Base-by-base conservation (phyloP, 2,113 vertebrate genomes). In the Hippopotamus amphibius region DNA sequence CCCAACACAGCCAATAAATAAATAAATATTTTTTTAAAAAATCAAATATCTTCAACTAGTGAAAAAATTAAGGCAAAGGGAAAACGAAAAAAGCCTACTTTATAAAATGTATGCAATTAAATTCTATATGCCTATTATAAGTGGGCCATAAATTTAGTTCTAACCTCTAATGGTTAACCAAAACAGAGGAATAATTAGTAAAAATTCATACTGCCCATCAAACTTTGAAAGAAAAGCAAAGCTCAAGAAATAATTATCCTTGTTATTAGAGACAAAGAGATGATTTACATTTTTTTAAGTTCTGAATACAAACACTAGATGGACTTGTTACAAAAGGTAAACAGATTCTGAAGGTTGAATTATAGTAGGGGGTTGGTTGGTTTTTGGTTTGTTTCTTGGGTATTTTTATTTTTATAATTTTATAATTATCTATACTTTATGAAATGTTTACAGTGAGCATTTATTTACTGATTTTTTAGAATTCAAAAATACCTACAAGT, bases 401-500 rank as follows among this genome's bases (percentile, higher is more conserved):
- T 68, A 11, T 30, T 74, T 50, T 88, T n/a, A 91, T 69, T 59
- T 84, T 65, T 28, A 15, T 65, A 72, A 89, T 83, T 82, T 53
- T 53, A n/a, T 53, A 63, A 71, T 26, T 69, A 43, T 46, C n/a
- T 53, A 50, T 69, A 79, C 53, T 79, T 85, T 53, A 41, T 1
- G 50, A 91, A 59, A 69, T 33, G 13, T 71, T 95, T 80, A 63
- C 33, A 69, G 53, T 53, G 72, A 61, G 15, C 9, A 90, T 59
- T 95, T 69, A 90, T 59, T 95, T 69, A 79, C 5, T 59, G 41
- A 84, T 50, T 91, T 91, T 50, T 59, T 33, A 91, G 65, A 90
- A 85, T 28, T 84, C 87, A 95, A 94, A 82, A 94, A 63, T 13
- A 85, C 16, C 57, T 66, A 72, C 7, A 76, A 76, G 19, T 61